These are phyloP conservation scores for Lepus townsendii DNA, from an alignment of 2,797 vertebrate genomes.

Conservation along the genomic window DNA sequence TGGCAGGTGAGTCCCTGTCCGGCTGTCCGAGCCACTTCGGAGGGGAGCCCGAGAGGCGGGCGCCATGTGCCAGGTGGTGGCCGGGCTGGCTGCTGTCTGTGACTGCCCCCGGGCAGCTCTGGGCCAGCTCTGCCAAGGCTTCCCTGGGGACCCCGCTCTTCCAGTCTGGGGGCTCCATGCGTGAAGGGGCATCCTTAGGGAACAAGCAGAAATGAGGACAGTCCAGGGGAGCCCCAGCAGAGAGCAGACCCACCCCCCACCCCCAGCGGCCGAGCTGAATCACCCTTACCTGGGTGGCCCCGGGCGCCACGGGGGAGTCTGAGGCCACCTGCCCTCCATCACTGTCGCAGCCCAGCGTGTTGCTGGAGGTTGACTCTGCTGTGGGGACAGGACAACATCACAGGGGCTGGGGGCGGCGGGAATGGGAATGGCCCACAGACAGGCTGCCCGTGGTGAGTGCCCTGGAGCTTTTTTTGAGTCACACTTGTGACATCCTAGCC, in stretches of 20 bases:
- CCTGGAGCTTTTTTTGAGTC: no score
- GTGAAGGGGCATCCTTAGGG: slow-evolving; percentile 78
- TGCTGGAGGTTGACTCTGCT: slow-evolving; percentile 83
- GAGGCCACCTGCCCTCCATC: slow-evolving; percentile 44
- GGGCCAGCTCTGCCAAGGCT: slow-evolving; percentile 86
- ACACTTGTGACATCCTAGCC: not conserved
- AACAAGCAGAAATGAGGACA: slow-evolving; percentile 12
- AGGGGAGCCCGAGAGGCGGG: slow-evolving; percentile 89
- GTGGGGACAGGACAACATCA: slow-evolving; percentile 55
- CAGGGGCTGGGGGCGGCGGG: not conserved
- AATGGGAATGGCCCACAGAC: not conserved
- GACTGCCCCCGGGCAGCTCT: slow-evolving; percentile 83
- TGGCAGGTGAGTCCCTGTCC: slow-evolving; percentile 87
- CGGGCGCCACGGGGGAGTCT: not conserved
- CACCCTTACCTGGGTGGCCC: slow-evolving; percentile 84
- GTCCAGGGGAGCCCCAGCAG: not conserved
- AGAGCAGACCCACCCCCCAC: not conserved
- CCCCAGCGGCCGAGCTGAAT: accelerated
- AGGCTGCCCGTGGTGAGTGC: not conserved
- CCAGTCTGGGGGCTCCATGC: slow-evolving; percentile 80
- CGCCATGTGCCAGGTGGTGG: slow-evolving; percentile 87
- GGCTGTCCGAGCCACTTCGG: slow-evolving; percentile 88
- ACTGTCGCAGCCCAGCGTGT: slow-evolving; percentile 67
- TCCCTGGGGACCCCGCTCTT: slow-evolving; percentile 81
- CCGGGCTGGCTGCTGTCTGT: slow-evolving; percentile 83